Base-by-base conservation (phyloP, 2,888 invertebrate species). In the Spisula solida region DNA sequence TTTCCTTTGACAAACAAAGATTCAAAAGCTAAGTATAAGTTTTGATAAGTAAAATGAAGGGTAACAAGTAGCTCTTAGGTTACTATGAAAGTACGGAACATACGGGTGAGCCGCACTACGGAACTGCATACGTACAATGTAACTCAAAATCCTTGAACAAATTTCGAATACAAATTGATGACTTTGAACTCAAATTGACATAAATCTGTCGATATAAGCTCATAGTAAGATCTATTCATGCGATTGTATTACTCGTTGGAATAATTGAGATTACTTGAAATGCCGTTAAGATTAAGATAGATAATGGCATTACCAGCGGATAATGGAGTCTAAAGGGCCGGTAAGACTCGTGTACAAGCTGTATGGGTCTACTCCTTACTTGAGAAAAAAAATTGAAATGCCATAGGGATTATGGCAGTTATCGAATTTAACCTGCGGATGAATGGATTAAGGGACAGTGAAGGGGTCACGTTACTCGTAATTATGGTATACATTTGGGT, bases 181-280 rank as follows among this genome's bases (percentile, higher is more conserved):
- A 12, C 25, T 66, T 66, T 66, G 60, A 66, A 66, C 60, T n/a
- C 60, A 66, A 66, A 66, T 25, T 66, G 60, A 66, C 25, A 25
- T 66, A 66, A 66, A 66, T 66, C 60, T 25, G 25, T 66, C 60
- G n/a, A 66, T n/a, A 20, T n/a, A 66, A 25, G n/a, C n/a, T 12
- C 6, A 6, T 1, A n/a, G 12, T 66, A 66, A 25, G 60, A 10
- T 66, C 60, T 51, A 25, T 66, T 25, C 60, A 66, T 10, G 60
- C 60, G 10, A 10, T 66, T 66, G n/a, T 6, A 5, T 10, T 25
- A 25, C n/a, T 25, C 4, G 60, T 66, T 25, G 25, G 60, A 10
- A 25, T 66, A 66, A 66, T 66, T 47, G 66, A n/a, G 55, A 82
- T 82, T 70, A 82, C 55, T 51, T 31, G 84, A 84, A 84, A 84